Percentiles rank a stretch among this genome's conserved stretches.
Evolutionary conservation across 2,888 invertebrate genomes (phyloP).

Genomic region (Drymonia ruficornis): DNA sequence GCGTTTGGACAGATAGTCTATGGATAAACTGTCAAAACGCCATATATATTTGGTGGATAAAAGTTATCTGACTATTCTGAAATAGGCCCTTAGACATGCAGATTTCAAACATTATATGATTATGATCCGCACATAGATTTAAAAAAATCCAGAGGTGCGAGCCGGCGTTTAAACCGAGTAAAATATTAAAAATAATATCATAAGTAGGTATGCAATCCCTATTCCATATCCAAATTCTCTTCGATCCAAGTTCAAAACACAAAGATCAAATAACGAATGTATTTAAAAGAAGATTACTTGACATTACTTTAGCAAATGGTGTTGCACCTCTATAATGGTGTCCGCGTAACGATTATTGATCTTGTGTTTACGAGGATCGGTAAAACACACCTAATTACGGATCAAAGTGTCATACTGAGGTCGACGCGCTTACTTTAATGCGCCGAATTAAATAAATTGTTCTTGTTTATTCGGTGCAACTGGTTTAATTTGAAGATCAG

Average conservation of each 20-base stretch:
- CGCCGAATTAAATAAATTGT: neutral
- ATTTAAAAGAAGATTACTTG: slow-evolving; percentile 11
- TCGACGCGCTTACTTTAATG: slow-evolving; percentile 23
- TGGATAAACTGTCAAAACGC: no score
- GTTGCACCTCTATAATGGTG: slow-evolving; percentile 15
- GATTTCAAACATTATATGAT: no score
- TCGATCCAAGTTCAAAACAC: slow-evolving; percentile 15
- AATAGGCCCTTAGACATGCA: no score
- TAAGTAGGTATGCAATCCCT: no score
- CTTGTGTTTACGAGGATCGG: slow-evolving; percentile 20
- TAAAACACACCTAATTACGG: slow-evolving; percentile 22
- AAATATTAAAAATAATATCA: no score
- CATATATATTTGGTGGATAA: no score
- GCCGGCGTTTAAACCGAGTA: no score
- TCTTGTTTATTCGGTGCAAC: neutral
- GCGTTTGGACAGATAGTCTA: no score
- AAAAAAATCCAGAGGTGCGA: no score
- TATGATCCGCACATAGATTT: no score
- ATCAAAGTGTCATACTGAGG: slow-evolving; percentile 10
- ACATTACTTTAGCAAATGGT: slow-evolving; percentile 21
- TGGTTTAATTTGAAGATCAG: neutral
- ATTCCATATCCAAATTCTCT: no score
- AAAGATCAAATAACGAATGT: slow-evolving; percentile 7
- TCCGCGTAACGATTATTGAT: slow-evolving; percentile 22
- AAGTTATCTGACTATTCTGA: no score